phyloP scores from a whole-genome alignment of 2,888 invertebrate genomes.

The Drosophila atripex region DNA sequence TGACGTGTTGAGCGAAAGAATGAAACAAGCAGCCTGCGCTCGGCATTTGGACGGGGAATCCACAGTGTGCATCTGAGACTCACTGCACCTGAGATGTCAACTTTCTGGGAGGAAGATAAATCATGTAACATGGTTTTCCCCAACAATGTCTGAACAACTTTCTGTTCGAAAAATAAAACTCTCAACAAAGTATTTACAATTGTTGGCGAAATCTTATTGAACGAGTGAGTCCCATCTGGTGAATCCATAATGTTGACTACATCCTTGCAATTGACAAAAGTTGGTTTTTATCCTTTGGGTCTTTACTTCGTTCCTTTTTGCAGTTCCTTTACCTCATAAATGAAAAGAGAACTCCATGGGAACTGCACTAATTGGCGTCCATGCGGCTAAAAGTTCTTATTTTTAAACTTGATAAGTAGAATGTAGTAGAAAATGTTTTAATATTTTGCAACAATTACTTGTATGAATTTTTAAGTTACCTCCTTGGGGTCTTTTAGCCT shows the following conservation, averaged over 20 bases:
- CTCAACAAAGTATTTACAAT: background rate
- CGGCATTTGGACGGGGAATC: slow-evolving; percentile 35
- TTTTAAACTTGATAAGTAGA: too few relatives aligned
- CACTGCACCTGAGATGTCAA: slow-evolving; percentile 51
- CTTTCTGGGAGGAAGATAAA: slow-evolving; percentile 30
- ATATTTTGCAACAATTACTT: background rate
- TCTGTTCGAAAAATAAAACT: slow-evolving; percentile 5
- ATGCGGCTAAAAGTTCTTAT: too few relatives aligned
- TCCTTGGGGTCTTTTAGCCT: background rate
- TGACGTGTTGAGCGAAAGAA: slow-evolving; percentile 73
- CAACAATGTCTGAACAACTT: slow-evolving; percentile 21
- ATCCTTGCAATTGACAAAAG: background rate
- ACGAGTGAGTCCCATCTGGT: background rate
- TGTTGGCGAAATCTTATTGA: background rate
- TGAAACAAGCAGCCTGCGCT: slow-evolving; percentile 53
- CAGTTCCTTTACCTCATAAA: too few relatives aligned
- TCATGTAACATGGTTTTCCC: slow-evolving; percentile 9
- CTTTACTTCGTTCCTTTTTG: background rate
- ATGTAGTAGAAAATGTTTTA: background rate
- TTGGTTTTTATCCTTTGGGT: background rate
- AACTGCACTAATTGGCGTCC: background rate
- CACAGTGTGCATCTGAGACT: slow-evolving; percentile 12
- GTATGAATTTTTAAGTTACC: background rate
- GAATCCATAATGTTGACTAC: background rate
- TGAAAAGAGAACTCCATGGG: background rate